Conservation (phyloP, 37 sponge, comb jelly and placozoan species). For the Hormiphora californensis region DNA sequence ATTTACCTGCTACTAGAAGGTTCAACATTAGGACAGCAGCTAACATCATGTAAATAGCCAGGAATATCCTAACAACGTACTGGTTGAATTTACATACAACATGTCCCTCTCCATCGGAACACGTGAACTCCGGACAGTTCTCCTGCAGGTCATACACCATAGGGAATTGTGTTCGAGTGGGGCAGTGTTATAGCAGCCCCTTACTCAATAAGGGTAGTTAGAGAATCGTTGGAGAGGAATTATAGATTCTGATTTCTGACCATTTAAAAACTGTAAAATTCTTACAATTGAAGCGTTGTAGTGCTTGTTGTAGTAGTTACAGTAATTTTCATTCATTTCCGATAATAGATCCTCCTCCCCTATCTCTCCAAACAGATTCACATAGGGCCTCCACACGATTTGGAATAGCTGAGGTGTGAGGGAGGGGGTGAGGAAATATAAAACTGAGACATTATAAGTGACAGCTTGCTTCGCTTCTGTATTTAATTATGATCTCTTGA, state of each 20-base stretch:
- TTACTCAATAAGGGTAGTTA: too few relatives aligned
- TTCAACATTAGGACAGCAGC: slow-evolving; percentile 33
- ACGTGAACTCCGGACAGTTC: not conserved
- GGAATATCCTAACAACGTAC: slow-evolving; percentile 9
- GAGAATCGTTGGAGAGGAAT: too few relatives aligned
- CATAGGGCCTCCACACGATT: slow-evolving; percentile 13
- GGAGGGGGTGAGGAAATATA: not conserved
- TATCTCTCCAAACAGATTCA: slow-evolving; percentile 18
- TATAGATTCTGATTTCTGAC: too few relatives aligned
- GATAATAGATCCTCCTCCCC: not conserved
- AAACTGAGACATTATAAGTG: not conserved
- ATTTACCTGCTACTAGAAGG: not conserved
- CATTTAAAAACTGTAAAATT: too few relatives aligned
- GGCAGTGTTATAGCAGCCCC: too few relatives aligned
- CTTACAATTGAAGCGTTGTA: too few relatives aligned
- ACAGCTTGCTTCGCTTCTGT: too few relatives aligned
- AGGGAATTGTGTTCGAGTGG: too few relatives aligned
- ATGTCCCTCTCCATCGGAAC: not conserved
- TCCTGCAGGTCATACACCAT: not conserved
- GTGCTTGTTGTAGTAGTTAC: not conserved
- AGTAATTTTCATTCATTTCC: not conserved
- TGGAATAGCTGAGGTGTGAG: not conserved
- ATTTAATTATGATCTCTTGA: too few relatives aligned
- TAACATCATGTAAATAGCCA: slow-evolving; percentile 26
- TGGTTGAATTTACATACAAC: not conserved